Conservation (phyloP, 2,888 invertebrate genomes). For the Allophyes oxyacanthae region DNA sequence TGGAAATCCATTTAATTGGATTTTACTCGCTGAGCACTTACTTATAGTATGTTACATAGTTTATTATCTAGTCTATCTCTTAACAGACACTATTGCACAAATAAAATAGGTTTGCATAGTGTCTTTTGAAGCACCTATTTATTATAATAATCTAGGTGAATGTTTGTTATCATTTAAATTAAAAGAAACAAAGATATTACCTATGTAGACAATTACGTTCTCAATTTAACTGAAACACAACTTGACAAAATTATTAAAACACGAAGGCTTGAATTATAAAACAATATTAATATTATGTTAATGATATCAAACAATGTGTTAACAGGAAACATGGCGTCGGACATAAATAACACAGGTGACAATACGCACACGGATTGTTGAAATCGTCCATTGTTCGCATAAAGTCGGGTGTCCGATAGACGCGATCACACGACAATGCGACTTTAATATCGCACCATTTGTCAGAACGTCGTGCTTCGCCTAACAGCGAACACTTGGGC, state of each 20-base stretch:
- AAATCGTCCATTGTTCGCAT: slow-evolving; percentile 52
- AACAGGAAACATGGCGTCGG: slow-evolving; percentile 46
- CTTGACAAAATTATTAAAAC: slow-evolving; percentile 24
- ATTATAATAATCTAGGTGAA: background rate
- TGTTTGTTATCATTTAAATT: background rate
- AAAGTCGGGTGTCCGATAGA: slow-evolving; percentile 35
- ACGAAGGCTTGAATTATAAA: slow-evolving; percentile 25
- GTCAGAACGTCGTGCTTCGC: slow-evolving; percentile 9
- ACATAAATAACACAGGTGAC: slow-evolving; percentile 49
- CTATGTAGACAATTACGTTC: background rate
- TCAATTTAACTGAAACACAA: background rate
- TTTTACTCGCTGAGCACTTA: too few relatives aligned
- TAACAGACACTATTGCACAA: too few relatives aligned
- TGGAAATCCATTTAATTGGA: too few relatives aligned
- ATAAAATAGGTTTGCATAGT: too few relatives aligned
- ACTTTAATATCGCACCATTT: slow-evolving; percentile 35
- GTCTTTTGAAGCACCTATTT: too few relatives aligned
- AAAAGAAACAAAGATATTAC: background rate
- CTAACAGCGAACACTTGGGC: slow-evolving; percentile 1
- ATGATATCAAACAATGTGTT: slow-evolving; percentile 50
- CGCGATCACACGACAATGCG: slow-evolving; percentile 30
- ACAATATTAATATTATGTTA: slow-evolving; percentile 43
- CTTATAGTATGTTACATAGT: too few relatives aligned
- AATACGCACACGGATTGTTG: slow-evolving; percentile 41
- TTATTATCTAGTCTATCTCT: too few relatives aligned